Percentiles rank a stretch among this genome's conserved stretches.
Conservation (phyloP, 2,888 invertebrate genomes). For the Diaperis boleti region DNA sequence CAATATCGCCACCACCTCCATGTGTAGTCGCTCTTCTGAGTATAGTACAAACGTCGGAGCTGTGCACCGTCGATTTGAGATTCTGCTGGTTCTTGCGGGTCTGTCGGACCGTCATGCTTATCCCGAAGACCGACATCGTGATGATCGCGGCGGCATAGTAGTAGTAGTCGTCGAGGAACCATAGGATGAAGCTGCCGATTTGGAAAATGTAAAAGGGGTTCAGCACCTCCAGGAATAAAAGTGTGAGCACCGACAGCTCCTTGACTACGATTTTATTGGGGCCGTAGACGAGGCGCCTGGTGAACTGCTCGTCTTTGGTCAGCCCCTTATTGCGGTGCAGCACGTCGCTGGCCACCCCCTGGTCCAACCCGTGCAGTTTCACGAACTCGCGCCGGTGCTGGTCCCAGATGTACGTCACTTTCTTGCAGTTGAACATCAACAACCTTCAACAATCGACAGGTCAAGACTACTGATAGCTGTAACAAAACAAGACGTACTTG, state of each 20-base stretch:
- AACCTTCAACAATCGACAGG: constrained; percentile 19
- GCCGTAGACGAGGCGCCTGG: constrained; percentile 84
- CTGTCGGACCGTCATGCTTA: constrained; percentile 86
- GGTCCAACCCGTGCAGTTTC: constrained; percentile 81
- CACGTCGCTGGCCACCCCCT: constrained; percentile 73
- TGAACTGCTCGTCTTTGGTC: constrained; percentile 72
- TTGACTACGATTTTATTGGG: constrained; percentile 87
- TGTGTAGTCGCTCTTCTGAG: constrained; percentile 63
- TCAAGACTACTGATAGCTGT: too few relatives aligned
- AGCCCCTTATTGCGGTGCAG: constrained; percentile 75
- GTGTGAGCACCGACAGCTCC: constrained; percentile 77
- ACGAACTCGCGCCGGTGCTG: constrained; percentile 74
- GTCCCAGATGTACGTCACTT: constrained; percentile 87
- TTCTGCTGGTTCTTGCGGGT: constrained; percentile 92
- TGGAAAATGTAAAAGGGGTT: constrained; percentile 98
- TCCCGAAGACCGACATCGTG: constrained; percentile 85
- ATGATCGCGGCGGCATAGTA: constrained; percentile 91
- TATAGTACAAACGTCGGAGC: constrained; percentile 80
- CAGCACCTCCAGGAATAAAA: constrained; percentile 85
- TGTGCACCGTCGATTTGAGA: constrained; percentile 90
- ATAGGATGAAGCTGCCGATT: constrained; percentile 88
- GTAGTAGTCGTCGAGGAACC: constrained; percentile 91
- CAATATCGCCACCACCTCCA: constrained; percentile 50
- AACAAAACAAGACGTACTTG: constrained; percentile 47
- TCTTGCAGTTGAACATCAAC: constrained; percentile 82